A percentile compares a stretch with the other conserved stretches of the same genome.
Evolutionary conservation across 2,888 invertebrate species (phyloP).

Genomic region (Pristionchus fissidentatus): DNA sequence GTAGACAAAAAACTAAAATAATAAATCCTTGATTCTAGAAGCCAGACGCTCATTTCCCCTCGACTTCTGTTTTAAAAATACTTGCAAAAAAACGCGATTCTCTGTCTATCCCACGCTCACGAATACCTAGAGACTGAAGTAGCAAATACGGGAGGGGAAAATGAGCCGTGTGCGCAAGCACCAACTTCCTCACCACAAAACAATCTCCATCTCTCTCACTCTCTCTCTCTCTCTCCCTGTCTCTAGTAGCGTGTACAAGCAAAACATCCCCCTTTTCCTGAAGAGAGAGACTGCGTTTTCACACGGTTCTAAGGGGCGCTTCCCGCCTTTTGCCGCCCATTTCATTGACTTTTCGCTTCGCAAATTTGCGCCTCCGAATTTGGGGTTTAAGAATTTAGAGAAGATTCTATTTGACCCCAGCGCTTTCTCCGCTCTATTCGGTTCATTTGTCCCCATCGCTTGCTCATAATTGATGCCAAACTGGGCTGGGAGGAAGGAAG

Average conservation of each 20-base stretch:
- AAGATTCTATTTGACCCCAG: background rate
- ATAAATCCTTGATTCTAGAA: background rate
- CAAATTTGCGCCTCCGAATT: background rate
- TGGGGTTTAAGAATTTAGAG: background rate
- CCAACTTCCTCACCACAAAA: background rate
- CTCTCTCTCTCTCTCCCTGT: background rate
- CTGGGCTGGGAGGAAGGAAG: background rate
- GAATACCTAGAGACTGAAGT: no score
- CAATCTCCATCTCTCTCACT: conserved; percentile 27
- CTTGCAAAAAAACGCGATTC: no score
- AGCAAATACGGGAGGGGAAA: background rate
- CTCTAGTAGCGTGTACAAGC: background rate
- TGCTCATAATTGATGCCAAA: conserved; percentile 32
- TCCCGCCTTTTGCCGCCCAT: background rate
- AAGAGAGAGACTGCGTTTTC: background rate
- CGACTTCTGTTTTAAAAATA: no score
- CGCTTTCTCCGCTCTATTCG: background rate
- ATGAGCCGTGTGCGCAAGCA: background rate
- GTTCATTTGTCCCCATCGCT: background rate
- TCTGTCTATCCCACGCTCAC: no score
- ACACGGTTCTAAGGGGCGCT: background rate
- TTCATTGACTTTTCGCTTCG: background rate
- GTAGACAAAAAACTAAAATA: no score
- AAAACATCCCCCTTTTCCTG: background rate
- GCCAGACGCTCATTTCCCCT: background rate